Evolutionary conservation across 2,113 vertebrate genomes (phyloP), one percentile per base, ranked within the genome.

Genomic region (Pelusios castaneus): DNA sequence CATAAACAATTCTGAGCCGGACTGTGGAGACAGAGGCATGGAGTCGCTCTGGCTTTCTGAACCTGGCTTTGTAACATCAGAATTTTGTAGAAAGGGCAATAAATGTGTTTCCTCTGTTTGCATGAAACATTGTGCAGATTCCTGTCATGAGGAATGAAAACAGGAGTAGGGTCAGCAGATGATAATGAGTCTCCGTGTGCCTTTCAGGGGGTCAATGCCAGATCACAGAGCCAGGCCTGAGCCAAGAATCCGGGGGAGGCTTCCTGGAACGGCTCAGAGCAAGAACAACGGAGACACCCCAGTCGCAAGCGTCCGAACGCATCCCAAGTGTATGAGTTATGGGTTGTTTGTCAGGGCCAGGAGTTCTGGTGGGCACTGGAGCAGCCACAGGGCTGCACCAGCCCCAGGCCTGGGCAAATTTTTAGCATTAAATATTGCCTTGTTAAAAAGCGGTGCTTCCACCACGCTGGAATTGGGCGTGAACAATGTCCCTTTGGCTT

Each of bases 111-210:
- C 96, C 95, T 94, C 91, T 94, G 93, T 85, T 95, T 95, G 94
- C 88, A 70, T 93, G 78, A 92, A 93, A 94, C 92, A 95, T 89
- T 97, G 94, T 90, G 92, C 95, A 97, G 96, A 94, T 96, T 96
- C 89, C 95, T 97, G 96, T 97, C 96, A 96, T 0, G 75, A 93
- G 89, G 94, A 97, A 97, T 97, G 97, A 96, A 95, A 97, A 97
- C 96, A 97, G 96, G 89, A 97, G 96, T 97, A 96, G 94, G 97
- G 95, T 97, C 95, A 96, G 93, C 89, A 96, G 82, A 94, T 93
- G 96, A 94, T 97, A 96, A 94, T 94, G 95, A 94, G 91, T 45
- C 96, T 95, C 85, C 84, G 27, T 94, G 90, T 92, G 94, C 90
- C 89, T 96, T 90, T 96, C 10, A 3, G 89, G 80, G 86, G 95